Base-by-base conservation (phyloP, 2,888 invertebrate genomes). In the Pimpla rufipes region DNA sequence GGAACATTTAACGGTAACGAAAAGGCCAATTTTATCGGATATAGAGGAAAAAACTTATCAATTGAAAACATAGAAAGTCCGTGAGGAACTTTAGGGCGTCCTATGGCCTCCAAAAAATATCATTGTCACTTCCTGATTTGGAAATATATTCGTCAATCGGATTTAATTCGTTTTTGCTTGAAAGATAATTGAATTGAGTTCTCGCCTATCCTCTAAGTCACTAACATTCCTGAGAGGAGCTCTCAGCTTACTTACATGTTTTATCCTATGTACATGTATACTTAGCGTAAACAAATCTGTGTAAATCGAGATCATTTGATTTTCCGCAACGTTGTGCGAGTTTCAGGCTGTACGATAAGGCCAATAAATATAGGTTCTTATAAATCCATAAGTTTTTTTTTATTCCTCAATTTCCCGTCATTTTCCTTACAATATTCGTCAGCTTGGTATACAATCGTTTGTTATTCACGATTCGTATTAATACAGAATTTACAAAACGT, bases 401-500 rank as follows among this genome's bases (percentile, higher is more conserved):
- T 62, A 66, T 73, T 77, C 52, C 35, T 78, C 62, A 23, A 74
- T 74, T 68, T 74, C 52, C 37, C 68, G 62, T 78, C 50, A 52
- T 62, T 74, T 62, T 52, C 77, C 40, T 82, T 78, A 78, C 78
- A 78, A 78, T 62, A 74, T 59, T n/a, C 57, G 52, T 57, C 55
- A 66, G 74, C 57, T 52, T 57, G 74, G 55, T 82, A 64, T 52
- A 82, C 77, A 78, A 42, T 59, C 75, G 40, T 75, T 18, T 35
- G 66, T 75, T 47, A 11, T 67, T 57, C 18, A 74, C 23, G 52
- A 52, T 2, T 79, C 57, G 21, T 76, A 52, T 74, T 79, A 66
- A 64, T 70, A 75, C 52, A 64, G 70, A 64, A 71, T 79, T 83
- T 83, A 83, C 75, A 83, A 79, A 83, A 83, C 64, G 50, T 74